These are phyloP conservation scores for Varanus komodoensis DNA, from an alignment of 2,113 vertebrate species.

Conservation along the genomic window DNA sequence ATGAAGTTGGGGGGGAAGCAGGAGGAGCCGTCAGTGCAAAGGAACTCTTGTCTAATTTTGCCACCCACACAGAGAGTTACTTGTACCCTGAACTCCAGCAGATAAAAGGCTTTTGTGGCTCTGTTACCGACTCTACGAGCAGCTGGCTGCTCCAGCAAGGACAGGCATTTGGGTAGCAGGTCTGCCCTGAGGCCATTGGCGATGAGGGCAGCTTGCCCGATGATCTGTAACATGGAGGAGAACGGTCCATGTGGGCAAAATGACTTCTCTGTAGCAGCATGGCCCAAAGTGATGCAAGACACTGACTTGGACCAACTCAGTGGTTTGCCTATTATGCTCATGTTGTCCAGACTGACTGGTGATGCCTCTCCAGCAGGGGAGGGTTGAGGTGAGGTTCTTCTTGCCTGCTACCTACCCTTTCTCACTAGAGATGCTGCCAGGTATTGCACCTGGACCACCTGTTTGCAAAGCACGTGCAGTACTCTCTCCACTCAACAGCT, in stretches of 20 bases:
- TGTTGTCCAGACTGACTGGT: no score
- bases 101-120: constrained; percentile 66
- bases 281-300: background rate
- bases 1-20: constrained; percentile 50
- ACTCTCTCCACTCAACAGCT: background rate
- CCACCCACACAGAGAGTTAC: constrained; percentile 69
- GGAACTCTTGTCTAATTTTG: constrained; percentile 73
- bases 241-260: background rate
- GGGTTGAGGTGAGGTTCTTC: background rate
- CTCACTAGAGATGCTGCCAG: background rate
- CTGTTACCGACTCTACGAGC: constrained; percentile 56
- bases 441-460: background rate
- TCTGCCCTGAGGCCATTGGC: constrained; percentile 12
- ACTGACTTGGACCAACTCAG: background rate
- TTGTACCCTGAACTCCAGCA: constrained; percentile 62
- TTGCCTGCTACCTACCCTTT: background rate
- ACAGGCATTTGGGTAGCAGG: constrained; percentile 46
- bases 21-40: constrained; percentile 34
- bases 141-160: constrained; percentile 66
- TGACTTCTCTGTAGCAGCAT: background rate
- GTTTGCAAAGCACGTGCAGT: background rate
- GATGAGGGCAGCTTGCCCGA: background rate
- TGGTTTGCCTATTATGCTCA: no score
- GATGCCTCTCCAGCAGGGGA: background rate
- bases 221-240: background rate